Evolutionary conservation across 2,113 vertebrate genomes (phyloP).

Genomic region (Pituophis catenifer): DNA sequence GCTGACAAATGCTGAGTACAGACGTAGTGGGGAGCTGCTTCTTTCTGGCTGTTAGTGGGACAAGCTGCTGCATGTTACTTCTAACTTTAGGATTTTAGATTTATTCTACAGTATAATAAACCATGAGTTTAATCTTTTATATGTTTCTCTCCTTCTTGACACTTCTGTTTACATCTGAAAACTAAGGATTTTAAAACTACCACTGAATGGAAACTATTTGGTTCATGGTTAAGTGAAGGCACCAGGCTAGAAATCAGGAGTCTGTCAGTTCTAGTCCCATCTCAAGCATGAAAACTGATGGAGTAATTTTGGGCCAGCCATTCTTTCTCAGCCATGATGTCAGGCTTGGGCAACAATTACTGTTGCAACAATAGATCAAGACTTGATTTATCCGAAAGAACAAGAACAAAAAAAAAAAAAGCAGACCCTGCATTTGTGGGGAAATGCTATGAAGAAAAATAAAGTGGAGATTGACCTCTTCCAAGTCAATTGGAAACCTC

Average conservation of each 20-base stretch:
- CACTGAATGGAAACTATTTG: neutral
- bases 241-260: neutral
- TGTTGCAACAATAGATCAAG: neutral
- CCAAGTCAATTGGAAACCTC: neutral
- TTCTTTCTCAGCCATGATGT: neutral
- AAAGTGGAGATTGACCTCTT: neutral
- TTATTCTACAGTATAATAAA: neutral
- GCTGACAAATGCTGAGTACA: neutral
- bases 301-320: neutral
- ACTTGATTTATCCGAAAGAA: neutral
- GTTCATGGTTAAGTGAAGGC: neutral
- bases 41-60: neutral
- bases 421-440: neutral
- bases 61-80: neutral
- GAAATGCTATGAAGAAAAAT: neutral
- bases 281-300: neutral
- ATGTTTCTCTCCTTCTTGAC: neutral
- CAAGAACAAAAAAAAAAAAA: neutral
- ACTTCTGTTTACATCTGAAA: neutral
- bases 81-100: neutral
- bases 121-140: neutral
- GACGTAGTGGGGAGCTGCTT: neutral
- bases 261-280: neutral
- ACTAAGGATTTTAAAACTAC: neutral
- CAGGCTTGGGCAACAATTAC: neutral